A percentile compares a stretch with the other conserved stretches of the same genome.
Conservation (phyloP, 2,888 invertebrate genomes). For the Allophyes oxyacanthae region DNA sequence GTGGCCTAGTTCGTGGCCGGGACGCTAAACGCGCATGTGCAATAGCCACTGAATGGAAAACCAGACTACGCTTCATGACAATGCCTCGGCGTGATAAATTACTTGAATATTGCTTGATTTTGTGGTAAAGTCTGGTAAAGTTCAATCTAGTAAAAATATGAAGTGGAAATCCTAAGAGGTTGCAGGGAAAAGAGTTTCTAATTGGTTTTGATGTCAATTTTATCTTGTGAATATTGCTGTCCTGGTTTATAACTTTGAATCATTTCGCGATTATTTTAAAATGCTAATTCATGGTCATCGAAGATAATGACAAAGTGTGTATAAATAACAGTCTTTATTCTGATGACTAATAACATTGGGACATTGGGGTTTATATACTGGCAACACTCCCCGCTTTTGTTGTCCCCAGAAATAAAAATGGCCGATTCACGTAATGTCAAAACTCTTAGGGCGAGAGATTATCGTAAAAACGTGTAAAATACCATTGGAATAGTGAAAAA, state of each 20-base stretch:
- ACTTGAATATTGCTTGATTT: slow-evolving; percentile 41
- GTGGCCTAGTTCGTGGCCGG: slow-evolving; percentile 74
- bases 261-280: slow-evolving; percentile 24
- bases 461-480: slow-evolving; percentile 77
- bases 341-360: slow-evolving; percentile 49
- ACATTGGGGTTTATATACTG: slow-evolving; percentile 47
- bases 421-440: slow-evolving; percentile 84
- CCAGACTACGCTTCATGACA: slow-evolving; percentile 51
- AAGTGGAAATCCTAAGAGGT: slow-evolving; percentile 7
- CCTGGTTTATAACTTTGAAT: slow-evolving; percentile 30
- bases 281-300: slow-evolving; percentile 27
- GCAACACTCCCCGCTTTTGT: slow-evolving; percentile 78
- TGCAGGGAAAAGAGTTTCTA: slow-evolving; percentile 7
- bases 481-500: slow-evolving; percentile 61
- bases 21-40: slow-evolving; percentile 75
- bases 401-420: slow-evolving; percentile 82
- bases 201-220: not conserved
- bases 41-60: slow-evolving; percentile 65
- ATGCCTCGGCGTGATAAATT: slow-evolving; percentile 33
- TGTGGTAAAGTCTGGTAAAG: slow-evolving; percentile 50
- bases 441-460: slow-evolving; percentile 75
- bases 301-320: slow-evolving; percentile 43
- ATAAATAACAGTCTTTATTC: slow-evolving; percentile 40
- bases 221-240: slow-evolving; percentile 1
- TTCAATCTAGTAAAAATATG: not conserved